Evolutionary conservation across 1,140 invertebrate species (phyloP), one percentile per base, ranked within the genome.

Genomic region (Drosophila mauritiana): DNA sequence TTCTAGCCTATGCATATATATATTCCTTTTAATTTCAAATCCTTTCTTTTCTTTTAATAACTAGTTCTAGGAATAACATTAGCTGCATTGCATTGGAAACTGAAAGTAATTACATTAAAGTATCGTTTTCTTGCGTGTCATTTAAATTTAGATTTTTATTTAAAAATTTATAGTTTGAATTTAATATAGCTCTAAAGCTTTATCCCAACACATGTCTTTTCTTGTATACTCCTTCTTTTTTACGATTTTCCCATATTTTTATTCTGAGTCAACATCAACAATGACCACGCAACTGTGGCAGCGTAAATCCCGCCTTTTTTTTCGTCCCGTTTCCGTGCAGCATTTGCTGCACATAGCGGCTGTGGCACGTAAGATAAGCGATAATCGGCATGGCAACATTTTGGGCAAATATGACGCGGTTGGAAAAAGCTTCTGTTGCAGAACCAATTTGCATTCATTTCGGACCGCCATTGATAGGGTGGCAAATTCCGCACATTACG

Each of bases 291-390:
- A 15, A 57, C n/a, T 17, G 4, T 31, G 20, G 48, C 25, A 22
- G 34, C 39, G 53, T 58, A 10, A 64, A 48, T 55, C 61, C 62
- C 67, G 42, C 8, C 13, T 2, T 58, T 13, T 13, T 52, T 52
- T 51, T 13, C 11, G 7, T 25, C 4, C 37, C 25, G 5, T 34
- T 42, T 73, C 25, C 20, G 27, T 43, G n/a, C 22, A 7, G 22
- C 42, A 49, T 46, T 54, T 43, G 40, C 22, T 43, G 37, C 72
- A 67, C 39, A 39, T 52, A 37, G 46, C 54, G 72, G 45, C 73
- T 59, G 73, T 49, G 64, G 80, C 80, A 86, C 83, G 83, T 86
- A 75, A 82, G 83, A 86, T 86, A 88, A 86, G 82, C 64, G 52
- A 36, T 54, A 86, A 88, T 82, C 67, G 61, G 61, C 65, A 65